Evolutionary conservation across 2,888 invertebrate species (phyloP).

Genomic region (Aelia acuminata): DNA sequence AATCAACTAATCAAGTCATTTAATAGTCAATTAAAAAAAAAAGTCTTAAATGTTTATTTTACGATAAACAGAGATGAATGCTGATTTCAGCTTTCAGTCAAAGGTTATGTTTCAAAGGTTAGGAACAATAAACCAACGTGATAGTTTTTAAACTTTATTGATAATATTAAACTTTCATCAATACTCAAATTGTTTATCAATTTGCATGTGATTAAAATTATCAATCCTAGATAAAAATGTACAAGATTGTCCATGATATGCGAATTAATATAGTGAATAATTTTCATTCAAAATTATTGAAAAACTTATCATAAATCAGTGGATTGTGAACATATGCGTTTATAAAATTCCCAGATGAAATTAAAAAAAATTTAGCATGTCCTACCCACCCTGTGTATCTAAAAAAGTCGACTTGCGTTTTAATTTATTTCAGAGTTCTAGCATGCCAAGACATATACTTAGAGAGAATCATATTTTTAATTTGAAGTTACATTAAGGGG

Average conservation of each 20-base stretch:
- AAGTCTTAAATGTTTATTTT: neutral
- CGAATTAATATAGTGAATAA: neutral
- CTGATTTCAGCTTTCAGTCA: neutral
- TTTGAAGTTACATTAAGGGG: too few relatives aligned
- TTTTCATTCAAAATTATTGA: too few relatives aligned
- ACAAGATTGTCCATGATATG: neutral
- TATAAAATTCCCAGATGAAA: too few relatives aligned
- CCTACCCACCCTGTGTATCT: too few relatives aligned
- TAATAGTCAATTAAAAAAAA: neutral
- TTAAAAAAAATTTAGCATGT: too few relatives aligned
- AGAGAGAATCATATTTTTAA: too few relatives aligned
- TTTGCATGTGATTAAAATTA: neutral
- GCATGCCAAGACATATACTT: too few relatives aligned
- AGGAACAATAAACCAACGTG: constrained; percentile 17
- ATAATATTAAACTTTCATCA: neutral
- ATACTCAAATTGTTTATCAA: neutral
- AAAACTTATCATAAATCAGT: neutral
- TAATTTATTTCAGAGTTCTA: too few relatives aligned
- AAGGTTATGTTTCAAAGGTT: constrained; percentile 29
- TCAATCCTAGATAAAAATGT: neutral
- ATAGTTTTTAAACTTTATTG: neutral
- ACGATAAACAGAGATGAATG: neutral
- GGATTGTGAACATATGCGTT: neutral
- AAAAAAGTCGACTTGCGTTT: too few relatives aligned
- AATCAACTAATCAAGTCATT: neutral